Conservation (phyloP, 2,797 vertebrate genomes). For the Intellagama lesueurii region DNA sequence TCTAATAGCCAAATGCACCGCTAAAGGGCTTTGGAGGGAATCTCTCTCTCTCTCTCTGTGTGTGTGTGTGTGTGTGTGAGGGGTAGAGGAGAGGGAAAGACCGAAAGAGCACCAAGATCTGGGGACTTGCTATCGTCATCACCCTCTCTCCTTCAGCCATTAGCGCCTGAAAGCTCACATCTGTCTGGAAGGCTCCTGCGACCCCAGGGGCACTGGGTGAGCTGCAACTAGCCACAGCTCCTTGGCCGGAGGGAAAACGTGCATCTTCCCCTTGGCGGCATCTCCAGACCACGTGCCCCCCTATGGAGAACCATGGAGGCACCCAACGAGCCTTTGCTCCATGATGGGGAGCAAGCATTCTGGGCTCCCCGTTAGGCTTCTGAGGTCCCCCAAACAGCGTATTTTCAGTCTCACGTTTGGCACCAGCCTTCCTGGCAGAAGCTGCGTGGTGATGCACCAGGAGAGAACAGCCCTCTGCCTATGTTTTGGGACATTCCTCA, state of each 20-base stretch:
- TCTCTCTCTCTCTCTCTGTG: no score
- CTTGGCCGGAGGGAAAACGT: no score
- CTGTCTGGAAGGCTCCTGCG: background rate
- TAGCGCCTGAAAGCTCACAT: background rate
- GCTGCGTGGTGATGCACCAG: no score
- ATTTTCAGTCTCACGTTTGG: no score
- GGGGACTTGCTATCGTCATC: background rate
- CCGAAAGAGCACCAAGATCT: background rate
- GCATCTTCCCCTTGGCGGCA: no score
- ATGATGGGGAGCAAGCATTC: no score
- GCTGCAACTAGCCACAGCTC: no score
- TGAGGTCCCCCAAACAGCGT: no score
- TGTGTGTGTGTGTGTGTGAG: background rate
- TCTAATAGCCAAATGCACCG: background rate
- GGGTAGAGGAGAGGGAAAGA: background rate
- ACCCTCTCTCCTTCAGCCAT: background rate
- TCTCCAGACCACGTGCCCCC: background rate
- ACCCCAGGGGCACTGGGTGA: background rate
- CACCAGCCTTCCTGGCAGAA: no score
- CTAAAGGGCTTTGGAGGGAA: background rate
- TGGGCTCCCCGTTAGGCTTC: no score
- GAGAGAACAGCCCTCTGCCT: no score
- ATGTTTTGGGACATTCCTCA: background rate
- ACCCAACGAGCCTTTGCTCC: no score
- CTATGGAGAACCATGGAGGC: background rate